Conservation (phyloP, 2,113 vertebrate genomes). For the Ptilorrhoa leucosticta region DNA sequence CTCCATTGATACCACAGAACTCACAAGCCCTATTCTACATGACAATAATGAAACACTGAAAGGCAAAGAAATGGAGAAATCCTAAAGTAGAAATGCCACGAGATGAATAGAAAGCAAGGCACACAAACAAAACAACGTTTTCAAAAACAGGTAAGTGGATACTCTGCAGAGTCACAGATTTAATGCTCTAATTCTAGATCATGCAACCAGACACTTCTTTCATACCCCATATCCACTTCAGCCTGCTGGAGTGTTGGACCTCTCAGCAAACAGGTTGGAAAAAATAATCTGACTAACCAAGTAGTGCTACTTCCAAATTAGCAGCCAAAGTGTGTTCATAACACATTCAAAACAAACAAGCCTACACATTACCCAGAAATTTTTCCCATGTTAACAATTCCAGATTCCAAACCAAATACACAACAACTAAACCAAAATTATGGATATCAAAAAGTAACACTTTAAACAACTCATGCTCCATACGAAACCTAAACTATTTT, state of each 20-base stretch:
- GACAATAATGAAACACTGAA: background rate
- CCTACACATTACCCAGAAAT: conserved; percentile 46
- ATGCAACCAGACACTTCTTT: background rate
- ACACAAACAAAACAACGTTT: background rate
- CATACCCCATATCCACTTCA: background rate
- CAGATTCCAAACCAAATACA: conserved; percentile 46
- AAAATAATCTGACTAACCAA: background rate
- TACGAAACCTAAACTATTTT: background rate
- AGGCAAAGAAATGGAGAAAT: background rate
- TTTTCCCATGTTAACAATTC: conserved; percentile 49
- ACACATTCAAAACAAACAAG: conserved; percentile 65
- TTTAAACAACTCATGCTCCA: background rate
- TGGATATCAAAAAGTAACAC: conserved; percentile 26
- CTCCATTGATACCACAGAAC: fast-evolving
- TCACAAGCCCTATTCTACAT: background rate
- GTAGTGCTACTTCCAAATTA: conserved; percentile 43
- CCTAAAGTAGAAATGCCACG: background rate
- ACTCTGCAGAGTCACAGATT: background rate
- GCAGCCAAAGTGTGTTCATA: conserved; percentile 51
- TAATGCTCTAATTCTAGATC: background rate
- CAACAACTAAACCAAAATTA: conserved; percentile 19
- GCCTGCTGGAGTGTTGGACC: background rate
- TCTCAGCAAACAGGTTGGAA: background rate
- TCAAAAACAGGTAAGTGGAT: background rate
- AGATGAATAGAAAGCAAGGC: background rate